Base-by-base conservation (phyloP, 30 jellyfish, hydroid and myxozoan species). In the Pelagia noctiluca region DNA sequence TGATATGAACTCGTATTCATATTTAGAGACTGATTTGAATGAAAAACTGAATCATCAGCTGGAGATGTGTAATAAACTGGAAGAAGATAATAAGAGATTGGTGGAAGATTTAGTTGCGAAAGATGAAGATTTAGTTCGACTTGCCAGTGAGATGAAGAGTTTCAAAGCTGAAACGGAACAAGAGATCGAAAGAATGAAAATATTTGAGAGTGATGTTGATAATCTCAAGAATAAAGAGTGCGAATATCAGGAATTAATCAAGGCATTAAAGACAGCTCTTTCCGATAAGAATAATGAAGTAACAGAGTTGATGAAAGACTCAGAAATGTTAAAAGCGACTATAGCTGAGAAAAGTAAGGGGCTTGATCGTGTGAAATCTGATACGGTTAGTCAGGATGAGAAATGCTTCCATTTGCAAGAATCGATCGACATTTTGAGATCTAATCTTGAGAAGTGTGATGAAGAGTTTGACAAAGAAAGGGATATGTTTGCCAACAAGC, bases 391-490 rank as follows among this genome's bases (percentile, higher is more conserved):
- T n/a, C n/a, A 22, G 79, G 49, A 36, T 13, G 67, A 70, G 13
- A 38, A 8, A 38, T 21, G 50, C 25, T 23, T 11, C 30, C 28
- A 0, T 21, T 25, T 70, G 65, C 66, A 42, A 70, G 31, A 7
- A 3, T 35, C 22, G 31, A 23, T 70, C 5, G 83, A 70, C 1
- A 42, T 23, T 42, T n/a, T 70, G 67, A 70, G 32, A 70, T 35
- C n/a, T 16, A 57, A 78, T 25, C 36, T 38, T 25, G 80, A 57
- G 3, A 36, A 26, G 24, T 38, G 38, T 1, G 83, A 80, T 49
- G 64, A 80, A 42, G 92, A 68, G 63, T 68, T 82, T 50, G 92
- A 82, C 25, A 67, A 74, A 22, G 85, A 69, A 52, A 31, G 85
- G 54, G 85, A 71, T 23, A 54, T 68, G 67, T 53, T 66, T 50